Percentiles rank a stretch among this genome's conserved stretches.
Conservation (phyloP, 2,113 vertebrate species). For the Crypturellus undulatus region DNA sequence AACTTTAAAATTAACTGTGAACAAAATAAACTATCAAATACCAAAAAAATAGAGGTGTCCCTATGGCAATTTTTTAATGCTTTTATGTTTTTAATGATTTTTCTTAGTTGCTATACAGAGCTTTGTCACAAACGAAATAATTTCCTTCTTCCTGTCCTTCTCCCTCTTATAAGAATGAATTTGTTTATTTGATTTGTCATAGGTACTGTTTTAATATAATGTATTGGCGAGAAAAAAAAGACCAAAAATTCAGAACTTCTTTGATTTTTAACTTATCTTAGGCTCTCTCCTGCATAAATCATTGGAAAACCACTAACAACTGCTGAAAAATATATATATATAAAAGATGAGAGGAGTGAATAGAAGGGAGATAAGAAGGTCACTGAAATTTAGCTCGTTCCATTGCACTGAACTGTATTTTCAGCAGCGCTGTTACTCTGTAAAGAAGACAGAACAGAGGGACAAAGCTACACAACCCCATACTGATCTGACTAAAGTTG, state of each 20-base stretch:
- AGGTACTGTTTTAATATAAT: not conserved
- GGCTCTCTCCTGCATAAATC: fast-evolving
- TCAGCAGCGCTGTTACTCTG: not conserved
- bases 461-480: not conserved
- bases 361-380: not conserved
- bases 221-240: not conserved
- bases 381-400: not conserved
- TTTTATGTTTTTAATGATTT: not conserved
- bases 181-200: not conserved
- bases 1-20: not conserved
- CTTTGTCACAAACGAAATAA: not conserved
- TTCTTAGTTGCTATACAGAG: not conserved
- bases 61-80: not conserved
- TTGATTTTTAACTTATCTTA: not conserved
- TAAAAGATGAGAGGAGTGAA: not conserved
- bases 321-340: not conserved
- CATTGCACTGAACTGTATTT: not conserved
- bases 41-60: not conserved
- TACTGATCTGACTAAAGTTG: not conserved
- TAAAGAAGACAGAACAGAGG: not conserved
- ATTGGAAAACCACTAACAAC: not conserved
- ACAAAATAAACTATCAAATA: not conserved
- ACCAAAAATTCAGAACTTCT: not conserved
- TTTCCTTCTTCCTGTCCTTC: not conserved
- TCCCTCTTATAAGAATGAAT: not conserved